These are phyloP conservation scores for Stegostoma tigrinum DNA, from an alignment of 2,113 vertebrate genomes.

Conservation along the genomic window DNA sequence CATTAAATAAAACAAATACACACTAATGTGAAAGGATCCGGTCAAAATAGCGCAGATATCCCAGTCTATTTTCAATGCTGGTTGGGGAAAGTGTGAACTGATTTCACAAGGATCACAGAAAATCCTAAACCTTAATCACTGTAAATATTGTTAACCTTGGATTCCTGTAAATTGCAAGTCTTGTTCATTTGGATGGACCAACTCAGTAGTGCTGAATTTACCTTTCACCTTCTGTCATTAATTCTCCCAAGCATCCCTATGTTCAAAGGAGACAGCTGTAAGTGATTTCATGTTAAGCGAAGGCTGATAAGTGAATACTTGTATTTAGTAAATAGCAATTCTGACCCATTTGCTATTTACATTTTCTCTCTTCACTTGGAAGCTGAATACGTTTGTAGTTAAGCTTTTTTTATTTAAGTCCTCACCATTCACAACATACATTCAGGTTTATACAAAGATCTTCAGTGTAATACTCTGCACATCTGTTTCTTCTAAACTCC, in stretches of 20 bases:
- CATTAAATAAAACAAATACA: constrained; percentile 32
- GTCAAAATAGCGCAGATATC: not conserved
- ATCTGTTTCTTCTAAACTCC: not conserved
- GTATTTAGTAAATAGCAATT: constrained; percentile 30
- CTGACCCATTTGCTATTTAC: constrained; percentile 8
- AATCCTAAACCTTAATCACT: not conserved
- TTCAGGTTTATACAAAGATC: not conserved
- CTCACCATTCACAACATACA: not conserved
- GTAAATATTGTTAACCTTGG: not conserved
- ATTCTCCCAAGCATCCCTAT: not conserved
- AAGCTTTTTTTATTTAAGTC: not conserved
- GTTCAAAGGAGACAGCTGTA: not conserved
- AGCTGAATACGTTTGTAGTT: constrained; percentile 26
- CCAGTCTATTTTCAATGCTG: not conserved
- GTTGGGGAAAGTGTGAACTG: not conserved
- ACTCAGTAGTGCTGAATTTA: not conserved
- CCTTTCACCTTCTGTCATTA: not conserved
- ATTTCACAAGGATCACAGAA: not conserved
- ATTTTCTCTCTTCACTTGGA: not conserved
- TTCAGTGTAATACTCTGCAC: not conserved
- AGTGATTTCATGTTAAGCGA: not conserved
- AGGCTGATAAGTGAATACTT: constrained; percentile 5
- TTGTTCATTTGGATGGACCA: not conserved
- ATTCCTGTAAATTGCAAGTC: not conserved
- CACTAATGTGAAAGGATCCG: not conserved